phyloP scores from a whole-genome alignment of 1,140 invertebrate species.

The Euborellia annulipes region DNA sequence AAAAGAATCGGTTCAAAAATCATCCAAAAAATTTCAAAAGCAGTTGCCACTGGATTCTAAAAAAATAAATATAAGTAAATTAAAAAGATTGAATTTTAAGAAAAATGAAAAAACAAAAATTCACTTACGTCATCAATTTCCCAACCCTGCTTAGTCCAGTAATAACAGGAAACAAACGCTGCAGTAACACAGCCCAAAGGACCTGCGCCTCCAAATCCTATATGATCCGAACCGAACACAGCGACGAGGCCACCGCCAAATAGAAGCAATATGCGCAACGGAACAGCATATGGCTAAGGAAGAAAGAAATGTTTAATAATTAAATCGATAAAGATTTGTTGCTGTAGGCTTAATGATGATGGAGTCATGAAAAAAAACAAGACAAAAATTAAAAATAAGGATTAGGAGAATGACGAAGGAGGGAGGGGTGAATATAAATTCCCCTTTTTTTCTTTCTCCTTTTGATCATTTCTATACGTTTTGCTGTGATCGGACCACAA shows the following conservation, averaged over 20 bases:
- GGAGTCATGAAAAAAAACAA: too few species aligned
- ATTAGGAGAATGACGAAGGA: too few species aligned
- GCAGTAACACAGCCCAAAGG: conserved; percentile 70
- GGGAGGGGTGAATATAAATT: too few species aligned
- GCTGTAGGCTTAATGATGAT: too few species aligned
- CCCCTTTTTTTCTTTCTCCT: too few species aligned
- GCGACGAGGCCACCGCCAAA: conserved; percentile 59
- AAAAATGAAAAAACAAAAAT: background rate
- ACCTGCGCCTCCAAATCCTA: conserved; percentile 67
- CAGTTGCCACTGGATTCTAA: conserved; percentile 62
- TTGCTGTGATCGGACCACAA: too few species aligned
- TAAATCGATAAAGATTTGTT: too few species aligned
- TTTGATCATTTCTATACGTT: too few species aligned
- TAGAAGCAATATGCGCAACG: conserved; percentile 54
- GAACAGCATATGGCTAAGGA: conserved; percentile 59
- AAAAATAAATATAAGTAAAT: conserved; percentile 27
- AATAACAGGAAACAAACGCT: conserved; percentile 61
- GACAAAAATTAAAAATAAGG: too few species aligned
- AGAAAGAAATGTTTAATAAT: too few species aligned
- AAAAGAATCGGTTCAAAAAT: conserved; percentile 88
- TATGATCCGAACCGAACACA: conserved; percentile 63
- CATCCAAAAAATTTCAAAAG: conserved; percentile 85
- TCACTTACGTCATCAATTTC: conserved; percentile 52
- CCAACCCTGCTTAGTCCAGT: conserved; percentile 66
- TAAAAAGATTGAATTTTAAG: too few species aligned